Conservation (phyloP, 2,797 vertebrate genomes). For the Urophycis tenuis region DNA sequence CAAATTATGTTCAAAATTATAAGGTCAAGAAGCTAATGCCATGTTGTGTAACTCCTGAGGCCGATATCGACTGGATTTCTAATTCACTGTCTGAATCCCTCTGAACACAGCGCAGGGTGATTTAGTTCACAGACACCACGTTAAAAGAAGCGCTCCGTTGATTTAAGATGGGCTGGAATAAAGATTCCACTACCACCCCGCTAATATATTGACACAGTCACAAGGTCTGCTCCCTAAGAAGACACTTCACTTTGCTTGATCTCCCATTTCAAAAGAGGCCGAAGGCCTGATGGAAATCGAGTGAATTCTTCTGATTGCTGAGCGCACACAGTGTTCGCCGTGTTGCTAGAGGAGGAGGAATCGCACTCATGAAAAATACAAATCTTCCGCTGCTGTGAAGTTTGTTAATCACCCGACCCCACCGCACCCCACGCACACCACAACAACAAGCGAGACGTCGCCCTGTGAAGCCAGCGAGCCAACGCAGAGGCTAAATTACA, state of each 20-base stretch:
- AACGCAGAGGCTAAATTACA: constrained; percentile 16
- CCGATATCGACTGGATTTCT: not conserved
- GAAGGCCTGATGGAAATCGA: not conserved
- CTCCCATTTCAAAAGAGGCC: constrained; percentile 30
- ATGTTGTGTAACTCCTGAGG: constrained; percentile 16
- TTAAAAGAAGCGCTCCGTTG: constrained; percentile 33
- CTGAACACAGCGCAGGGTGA: constrained; percentile 26
- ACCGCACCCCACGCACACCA: not conserved
- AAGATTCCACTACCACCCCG: constrained; percentile 2
- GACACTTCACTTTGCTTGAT: constrained; percentile 35
- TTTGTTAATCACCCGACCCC: constrained; percentile 4
- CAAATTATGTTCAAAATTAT: not conserved
- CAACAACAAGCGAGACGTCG: not conserved
- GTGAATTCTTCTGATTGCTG: constrained; percentile 9
- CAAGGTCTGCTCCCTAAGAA: constrained; percentile 27
- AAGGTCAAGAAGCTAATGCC: not conserved
- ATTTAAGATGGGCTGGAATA: constrained; percentile 28
- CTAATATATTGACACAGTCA: constrained; percentile 34
- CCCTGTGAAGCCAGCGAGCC: constrained; percentile 30
- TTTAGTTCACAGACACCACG: constrained; percentile 29
- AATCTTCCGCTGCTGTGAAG: constrained; percentile 11
- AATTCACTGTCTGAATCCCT: constrained; percentile 23
- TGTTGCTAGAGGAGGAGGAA: constrained; percentile 10
- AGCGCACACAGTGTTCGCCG: not conserved
- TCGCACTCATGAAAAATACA: constrained; percentile 23